Percentiles rank a stretch among this genome's conserved stretches.
Evolutionary conservation across 2,113 vertebrate genomes (phyloP).

Genomic region (Chroicocephalus ridibundus): DNA sequence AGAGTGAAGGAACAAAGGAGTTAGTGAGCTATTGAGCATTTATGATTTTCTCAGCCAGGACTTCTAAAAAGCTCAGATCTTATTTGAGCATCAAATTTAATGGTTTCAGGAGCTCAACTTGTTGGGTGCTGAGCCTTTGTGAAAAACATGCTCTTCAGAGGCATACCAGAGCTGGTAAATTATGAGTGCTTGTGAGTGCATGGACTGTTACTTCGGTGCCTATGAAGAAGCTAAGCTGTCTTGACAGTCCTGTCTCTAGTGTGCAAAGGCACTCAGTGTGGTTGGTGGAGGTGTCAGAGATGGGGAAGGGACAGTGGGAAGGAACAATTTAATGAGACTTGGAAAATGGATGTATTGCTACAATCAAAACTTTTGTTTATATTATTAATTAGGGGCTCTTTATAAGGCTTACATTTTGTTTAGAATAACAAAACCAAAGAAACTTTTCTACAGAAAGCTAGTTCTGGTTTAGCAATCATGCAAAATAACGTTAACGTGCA

Average conservation of each 20-base stretch:
- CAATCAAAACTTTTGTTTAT: neutral
- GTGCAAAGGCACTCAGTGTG: neutral
- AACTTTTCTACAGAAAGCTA: neutral
- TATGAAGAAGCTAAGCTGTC: neutral
- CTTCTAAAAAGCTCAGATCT: neutral
- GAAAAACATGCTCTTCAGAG: neutral
- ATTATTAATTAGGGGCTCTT: neutral
- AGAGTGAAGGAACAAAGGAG: neutral
- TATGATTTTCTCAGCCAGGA: neutral
- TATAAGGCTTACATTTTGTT: neutral
- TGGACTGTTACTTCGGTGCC: neutral
- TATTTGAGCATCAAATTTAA: neutral
- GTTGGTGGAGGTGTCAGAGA: neutral
- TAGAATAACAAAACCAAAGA: neutral
- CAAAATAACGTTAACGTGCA: neutral
- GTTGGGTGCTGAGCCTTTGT: neutral
- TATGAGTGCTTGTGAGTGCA: neutral
- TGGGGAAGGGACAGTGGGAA: neutral
- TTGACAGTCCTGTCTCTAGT: neutral
- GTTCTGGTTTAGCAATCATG: neutral
- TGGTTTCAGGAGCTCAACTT: neutral
- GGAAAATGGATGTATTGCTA: neutral
- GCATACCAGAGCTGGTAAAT: neutral
- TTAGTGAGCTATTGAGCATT: neutral
- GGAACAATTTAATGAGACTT: neutral